A percentile compares a stretch with the other conserved stretches of the same genome.
Conservation (phyloP, 2,888 invertebrate species). For the Plagodis dolabraria region DNA sequence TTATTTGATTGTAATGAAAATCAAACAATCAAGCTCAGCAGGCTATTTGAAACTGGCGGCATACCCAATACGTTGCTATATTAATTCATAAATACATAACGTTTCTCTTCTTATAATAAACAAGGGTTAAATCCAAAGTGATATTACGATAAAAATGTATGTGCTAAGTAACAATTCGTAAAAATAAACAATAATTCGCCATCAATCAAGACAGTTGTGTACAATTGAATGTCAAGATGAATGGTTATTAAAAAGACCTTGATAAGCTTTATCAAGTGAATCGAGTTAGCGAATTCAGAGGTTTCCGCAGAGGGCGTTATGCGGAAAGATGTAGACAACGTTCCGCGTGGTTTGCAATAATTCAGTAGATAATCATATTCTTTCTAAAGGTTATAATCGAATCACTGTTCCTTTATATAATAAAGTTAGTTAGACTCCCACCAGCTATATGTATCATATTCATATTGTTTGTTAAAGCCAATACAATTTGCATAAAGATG, state of each 20-base stretch:
- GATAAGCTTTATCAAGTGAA: conserved; percentile 22
- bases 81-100: too few relatives aligned
- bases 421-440: conserved; percentile 4
- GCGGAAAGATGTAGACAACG: conserved; percentile 25
- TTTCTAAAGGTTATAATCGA: conserved; percentile 12
- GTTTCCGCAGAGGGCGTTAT: conserved; percentile 36
- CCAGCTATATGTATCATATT: neutral
- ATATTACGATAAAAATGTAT: too few relatives aligned
- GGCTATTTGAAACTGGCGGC: too few relatives aligned
- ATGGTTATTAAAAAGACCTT: conserved; percentile 20
- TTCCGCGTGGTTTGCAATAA: conserved; percentile 34
- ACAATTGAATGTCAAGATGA: conserved; percentile 9
- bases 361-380: conserved; percentile 9
- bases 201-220: conserved; percentile 13
- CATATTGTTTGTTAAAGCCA: conserved; percentile 7
- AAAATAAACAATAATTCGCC: neutral
- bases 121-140: too few relatives aligned
- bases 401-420: conserved; percentile 6
- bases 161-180: too few relatives aligned
- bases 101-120: too few relatives aligned
- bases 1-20: too few relatives aligned
- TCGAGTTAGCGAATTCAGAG: conserved; percentile 16
- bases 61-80: too few relatives aligned
- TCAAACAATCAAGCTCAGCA: too few relatives aligned
- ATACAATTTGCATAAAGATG: conserved; percentile 7